phyloP scores from a whole-genome alignment of 92 coral and sea anemone species.

The Umimayanthus kanabou region DNA sequence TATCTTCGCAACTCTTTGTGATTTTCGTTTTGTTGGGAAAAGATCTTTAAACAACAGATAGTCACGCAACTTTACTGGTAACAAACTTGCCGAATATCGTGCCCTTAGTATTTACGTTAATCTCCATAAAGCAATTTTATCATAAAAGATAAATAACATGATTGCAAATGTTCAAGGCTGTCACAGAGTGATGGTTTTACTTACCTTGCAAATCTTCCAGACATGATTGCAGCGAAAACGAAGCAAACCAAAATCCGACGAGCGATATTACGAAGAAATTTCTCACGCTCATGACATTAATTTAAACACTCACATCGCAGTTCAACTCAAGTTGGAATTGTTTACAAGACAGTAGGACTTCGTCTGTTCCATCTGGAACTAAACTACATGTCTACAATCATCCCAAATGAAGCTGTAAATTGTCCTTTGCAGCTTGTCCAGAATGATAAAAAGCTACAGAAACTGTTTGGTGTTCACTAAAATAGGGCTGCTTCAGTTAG shows the following conservation, averaged over 20 bases:
- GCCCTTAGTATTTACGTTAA: background rate
- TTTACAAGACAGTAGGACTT: background rate
- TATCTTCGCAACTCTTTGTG: background rate
- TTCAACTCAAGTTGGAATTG: background rate
- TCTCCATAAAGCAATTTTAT: background rate
- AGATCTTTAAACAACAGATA: background rate
- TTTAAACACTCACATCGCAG: background rate
- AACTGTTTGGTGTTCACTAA: background rate
- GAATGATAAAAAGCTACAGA: background rate
- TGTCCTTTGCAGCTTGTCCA: background rate
- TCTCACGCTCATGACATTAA: background rate
- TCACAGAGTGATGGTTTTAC: background rate
- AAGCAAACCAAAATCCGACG: background rate
- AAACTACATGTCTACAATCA: background rate
- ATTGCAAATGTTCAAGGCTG: background rate
- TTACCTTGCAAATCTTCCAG: slow-evolving; percentile 14
- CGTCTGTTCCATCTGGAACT: background rate
- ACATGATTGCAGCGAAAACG: slow-evolving; percentile 6
- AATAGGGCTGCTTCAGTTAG: background rate
- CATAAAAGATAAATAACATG: background rate
- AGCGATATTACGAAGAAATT: background rate
- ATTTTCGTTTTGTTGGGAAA: background rate
- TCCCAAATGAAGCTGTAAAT: background rate
- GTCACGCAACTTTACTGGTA: background rate
- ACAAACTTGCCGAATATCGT: background rate